Base-by-base conservation (phyloP, 2,888 invertebrate genomes). In the Rhabditoides inermis region DNA sequence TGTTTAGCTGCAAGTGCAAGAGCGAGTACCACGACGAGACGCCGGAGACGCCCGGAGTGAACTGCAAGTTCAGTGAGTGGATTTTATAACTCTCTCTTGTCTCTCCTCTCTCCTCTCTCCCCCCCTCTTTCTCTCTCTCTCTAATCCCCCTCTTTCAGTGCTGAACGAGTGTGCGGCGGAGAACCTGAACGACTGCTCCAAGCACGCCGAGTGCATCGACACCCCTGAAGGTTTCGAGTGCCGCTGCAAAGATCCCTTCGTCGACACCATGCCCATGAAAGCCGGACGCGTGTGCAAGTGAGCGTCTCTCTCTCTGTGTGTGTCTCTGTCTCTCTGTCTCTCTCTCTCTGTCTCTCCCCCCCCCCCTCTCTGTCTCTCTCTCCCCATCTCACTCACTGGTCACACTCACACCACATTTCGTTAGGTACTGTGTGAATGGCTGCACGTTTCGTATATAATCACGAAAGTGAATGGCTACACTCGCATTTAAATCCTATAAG, bases 161-260 rank as follows among this genome's bases (percentile, higher is more conserved):
- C 61, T 69, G 53, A 63, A 71, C 52, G 70, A 70, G 49, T 70
- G 70, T 49, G 49, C 54, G 35, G 56, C 60, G 25, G 58, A 60
- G 45, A 58, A 60, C 40, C 53, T 67, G 44, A 67, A 71, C 56
- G 65, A 72, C 52, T 72, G 72, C 53, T 53, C 56, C 45, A 51
- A 55, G 35, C 59, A 71, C 45, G 76, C 77, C 12, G 52, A 61
- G 23, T 76, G 76, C 55, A 63, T 64, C 30, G 75, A 76, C 51
- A 60, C 68, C 23, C 60, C 63, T n/a, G 73, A 70, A 10, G 73
- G 72, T 10, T 73, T 70, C 56, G 60, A 55, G 32, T 76, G 76
- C 60, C 45, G 69, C 47, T 68, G 62, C 53, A 57, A 71, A 25
- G 35, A 55, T 15, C 65, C 64, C 10, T 64, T 61, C 51, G 45